Conservation (phyloP, 2,113 vertebrate genomes). For the Falcunculus frontatus region DNA sequence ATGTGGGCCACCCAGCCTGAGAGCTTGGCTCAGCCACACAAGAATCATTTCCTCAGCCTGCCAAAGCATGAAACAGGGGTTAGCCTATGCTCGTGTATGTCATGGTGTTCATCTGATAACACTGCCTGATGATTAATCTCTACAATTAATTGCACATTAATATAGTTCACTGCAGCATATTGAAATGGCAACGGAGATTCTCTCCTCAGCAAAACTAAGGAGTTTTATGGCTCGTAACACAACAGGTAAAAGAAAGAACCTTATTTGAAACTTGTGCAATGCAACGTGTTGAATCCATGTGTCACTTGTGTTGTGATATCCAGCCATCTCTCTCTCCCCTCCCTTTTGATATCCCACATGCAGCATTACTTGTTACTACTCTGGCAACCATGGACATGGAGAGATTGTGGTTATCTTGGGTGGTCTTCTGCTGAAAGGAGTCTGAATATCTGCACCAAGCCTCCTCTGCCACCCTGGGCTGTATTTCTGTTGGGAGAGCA, state of each 20-base stretch:
- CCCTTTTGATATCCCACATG: background rate
- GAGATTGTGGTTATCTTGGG: background rate
- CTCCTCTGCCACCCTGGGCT: background rate
- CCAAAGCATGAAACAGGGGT: constrained; percentile 55
- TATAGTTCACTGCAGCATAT: constrained; percentile 4
- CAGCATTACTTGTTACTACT: background rate
- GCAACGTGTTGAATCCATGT: background rate
- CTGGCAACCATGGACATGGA: background rate
- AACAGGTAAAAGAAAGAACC: background rate
- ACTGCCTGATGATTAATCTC: constrained; percentile 55
- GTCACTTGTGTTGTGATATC: background rate
- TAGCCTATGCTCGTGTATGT: constrained; percentile 10
- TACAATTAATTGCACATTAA: constrained; percentile 42
- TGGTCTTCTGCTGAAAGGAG: background rate
- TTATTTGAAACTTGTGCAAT: background rate
- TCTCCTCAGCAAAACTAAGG: background rate
- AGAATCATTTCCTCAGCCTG: constrained; percentile 55
- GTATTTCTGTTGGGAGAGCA: background rate
- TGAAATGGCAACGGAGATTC: constrained; percentile 10
- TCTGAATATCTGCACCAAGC: background rate
- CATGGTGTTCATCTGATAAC: constrained; percentile 60
- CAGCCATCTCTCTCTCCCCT: background rate
- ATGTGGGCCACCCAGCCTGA: constrained; percentile 57
- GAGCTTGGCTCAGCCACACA: constrained; percentile 13
- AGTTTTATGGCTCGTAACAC: background rate